Percentiles rank a stretch among this genome's conserved stretches.
phyloP scores from a whole-genome alignment of 2,113 vertebrate species.

The Leucopternis melanops region DNA sequence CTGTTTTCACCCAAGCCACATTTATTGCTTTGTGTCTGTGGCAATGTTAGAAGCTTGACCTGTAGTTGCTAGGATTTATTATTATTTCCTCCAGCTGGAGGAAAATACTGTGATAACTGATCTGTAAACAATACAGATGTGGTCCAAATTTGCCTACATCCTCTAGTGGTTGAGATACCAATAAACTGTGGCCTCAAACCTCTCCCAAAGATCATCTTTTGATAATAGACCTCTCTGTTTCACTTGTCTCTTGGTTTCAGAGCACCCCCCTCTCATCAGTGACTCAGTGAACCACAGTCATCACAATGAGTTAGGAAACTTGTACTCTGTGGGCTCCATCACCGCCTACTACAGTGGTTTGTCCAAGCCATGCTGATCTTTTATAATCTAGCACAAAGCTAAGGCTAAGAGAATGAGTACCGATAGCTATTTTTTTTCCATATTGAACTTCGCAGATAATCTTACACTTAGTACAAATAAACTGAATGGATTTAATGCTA shows the following conservation, averaged over 20 bases:
- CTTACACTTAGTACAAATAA: background rate
- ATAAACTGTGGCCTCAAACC: background rate
- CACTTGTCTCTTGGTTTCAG: background rate
- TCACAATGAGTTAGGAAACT: background rate
- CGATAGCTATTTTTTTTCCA: background rate
- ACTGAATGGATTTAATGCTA: background rate
- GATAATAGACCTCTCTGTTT: background rate
- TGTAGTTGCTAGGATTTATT: background rate
- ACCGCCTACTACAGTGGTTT: background rate
- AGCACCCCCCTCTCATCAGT: background rate
- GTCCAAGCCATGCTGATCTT: background rate
- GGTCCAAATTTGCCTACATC: background rate
- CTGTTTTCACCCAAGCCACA: background rate
- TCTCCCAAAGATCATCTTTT: background rate
- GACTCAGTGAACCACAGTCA: background rate
- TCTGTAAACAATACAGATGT: background rate
- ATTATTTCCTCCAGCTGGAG: background rate
- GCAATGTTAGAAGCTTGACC: background rate
- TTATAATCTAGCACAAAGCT: background rate
- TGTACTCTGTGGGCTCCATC: background rate
- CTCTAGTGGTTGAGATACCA: background rate
- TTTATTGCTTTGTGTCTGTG: background rate
- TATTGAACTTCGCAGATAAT: background rate
- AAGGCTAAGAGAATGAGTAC: background rate
- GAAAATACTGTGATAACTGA: background rate